Evolutionary conservation across 2,797 vertebrate species (phyloP).

Genomic region (Ceryle rudis): DNA sequence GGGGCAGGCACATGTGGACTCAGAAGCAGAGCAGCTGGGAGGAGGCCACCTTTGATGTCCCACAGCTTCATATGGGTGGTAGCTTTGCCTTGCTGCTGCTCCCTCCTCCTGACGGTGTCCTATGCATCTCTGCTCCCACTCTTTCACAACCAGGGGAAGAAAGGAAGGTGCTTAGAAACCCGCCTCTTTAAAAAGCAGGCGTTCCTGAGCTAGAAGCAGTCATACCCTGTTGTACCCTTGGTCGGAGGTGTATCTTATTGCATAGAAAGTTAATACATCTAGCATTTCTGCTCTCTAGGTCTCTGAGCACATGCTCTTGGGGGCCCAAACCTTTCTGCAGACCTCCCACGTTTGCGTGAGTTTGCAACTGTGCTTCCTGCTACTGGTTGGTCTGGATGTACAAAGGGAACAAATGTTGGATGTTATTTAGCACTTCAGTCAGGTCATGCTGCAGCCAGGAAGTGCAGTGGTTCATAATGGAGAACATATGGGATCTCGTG

Average conservation of each 20-base stretch:
- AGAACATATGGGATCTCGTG: conserved; percentile 7
- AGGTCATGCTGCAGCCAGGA: conserved; percentile 14
- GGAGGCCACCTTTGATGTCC: not conserved
- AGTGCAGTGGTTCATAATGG: not conserved
- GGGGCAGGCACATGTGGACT: fast-evolving
- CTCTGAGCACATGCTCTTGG: not conserved
- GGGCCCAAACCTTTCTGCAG: not conserved
- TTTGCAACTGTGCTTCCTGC: conserved; percentile 30
- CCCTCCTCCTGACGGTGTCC: not conserved
- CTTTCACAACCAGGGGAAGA: not conserved
- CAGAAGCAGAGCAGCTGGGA: not conserved
- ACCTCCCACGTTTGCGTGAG: conserved; percentile 34
- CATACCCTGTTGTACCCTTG: not conserved
- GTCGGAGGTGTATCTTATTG: not conserved
- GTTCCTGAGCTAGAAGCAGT: not conserved
- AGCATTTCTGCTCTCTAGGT: not conserved
- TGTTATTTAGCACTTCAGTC: conserved; percentile 29
- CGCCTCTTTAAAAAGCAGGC: not conserved
- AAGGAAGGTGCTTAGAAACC: not conserved
- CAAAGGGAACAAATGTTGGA: conserved; percentile 11
- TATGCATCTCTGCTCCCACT: not conserved
- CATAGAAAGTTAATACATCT: not conserved
- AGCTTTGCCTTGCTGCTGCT: not conserved
- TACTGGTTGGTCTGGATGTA: not conserved
- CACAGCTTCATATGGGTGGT: fast-evolving